These are phyloP conservation scores for Tragelaphus buxtoni DNA, from an alignment of 2,113 vertebrate genomes.

Conservation along the genomic window DNA sequence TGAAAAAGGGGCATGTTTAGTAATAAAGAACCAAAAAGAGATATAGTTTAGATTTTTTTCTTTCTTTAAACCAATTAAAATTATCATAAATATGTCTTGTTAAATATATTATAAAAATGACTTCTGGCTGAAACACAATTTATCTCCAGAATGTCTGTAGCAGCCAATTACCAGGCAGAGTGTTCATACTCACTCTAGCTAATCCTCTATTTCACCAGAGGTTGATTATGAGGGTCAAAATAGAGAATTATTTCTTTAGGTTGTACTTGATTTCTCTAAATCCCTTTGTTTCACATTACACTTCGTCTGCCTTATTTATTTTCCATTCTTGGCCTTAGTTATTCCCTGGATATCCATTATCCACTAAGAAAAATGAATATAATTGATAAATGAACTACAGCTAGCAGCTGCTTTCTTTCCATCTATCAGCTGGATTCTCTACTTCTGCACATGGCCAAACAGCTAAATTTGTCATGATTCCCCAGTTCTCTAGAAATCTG, in stretches of 20 bases:
- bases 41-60: neutral
- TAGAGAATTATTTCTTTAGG: neutral
- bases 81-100: neutral
- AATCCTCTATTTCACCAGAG: neutral
- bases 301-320: constrained; percentile 43
- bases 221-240: neutral
- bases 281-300: neutral
- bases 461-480: constrained; percentile 42
- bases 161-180: neutral
- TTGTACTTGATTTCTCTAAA: neutral
- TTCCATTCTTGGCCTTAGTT: constrained; percentile 22
- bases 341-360: constrained; percentile 41
- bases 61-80: neutral
- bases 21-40: neutral
- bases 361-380: constrained; percentile 50
- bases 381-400: constrained; percentile 61
- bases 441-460: neutral
- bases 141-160: neutral
- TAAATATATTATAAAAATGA: neutral
- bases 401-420: constrained; percentile 49
- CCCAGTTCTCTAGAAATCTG: neutral
- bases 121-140: neutral
- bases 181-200: neutral
- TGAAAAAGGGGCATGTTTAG: neutral
- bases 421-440: neutral